Conservation (phyloP, 2,888 invertebrate genomes). For the Rambutsinella grinnellia region DNA sequence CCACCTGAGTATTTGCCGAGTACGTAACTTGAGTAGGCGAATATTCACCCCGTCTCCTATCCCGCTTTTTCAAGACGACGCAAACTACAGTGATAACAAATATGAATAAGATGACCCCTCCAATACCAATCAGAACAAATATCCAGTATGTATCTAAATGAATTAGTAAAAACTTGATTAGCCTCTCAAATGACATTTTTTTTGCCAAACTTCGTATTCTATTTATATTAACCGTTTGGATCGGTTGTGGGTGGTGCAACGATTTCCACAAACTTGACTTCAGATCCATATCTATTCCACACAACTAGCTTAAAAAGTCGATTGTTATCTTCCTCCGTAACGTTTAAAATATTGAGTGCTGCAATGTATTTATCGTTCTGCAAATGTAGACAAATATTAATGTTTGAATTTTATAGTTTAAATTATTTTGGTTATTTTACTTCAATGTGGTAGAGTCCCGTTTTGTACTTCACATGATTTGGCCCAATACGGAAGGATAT, state of each 20-base stretch:
- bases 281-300: slow-evolving; percentile 1
- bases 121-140: slow-evolving; percentile 15
- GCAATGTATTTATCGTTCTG: slow-evolving; percentile 22
- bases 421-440: too few relatives aligned
- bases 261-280: neutral
- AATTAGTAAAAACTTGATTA: too few relatives aligned
- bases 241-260: neutral
- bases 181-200: too few relatives aligned
- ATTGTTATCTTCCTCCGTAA: slow-evolving; percentile 8
- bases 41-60: slow-evolving; percentile 9
- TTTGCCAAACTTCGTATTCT: too few relatives aligned
- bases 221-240: slow-evolving; percentile 15
- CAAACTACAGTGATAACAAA: slow-evolving; percentile 7
- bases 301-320: slow-evolving; percentile 5
- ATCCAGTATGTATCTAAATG: slow-evolving; percentile 30
- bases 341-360: slow-evolving; percentile 11
- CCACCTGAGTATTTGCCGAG: neutral
- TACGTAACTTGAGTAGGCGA: neutral
- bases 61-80: neutral
- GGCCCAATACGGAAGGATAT: slow-evolving; percentile 6
- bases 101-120: neutral
- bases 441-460: neutral
- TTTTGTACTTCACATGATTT: slow-evolving; percentile 18
- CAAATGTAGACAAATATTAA: neutral
- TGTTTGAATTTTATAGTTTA: neutral